Evolutionary conservation across 2,113 vertebrate species (phyloP).

Genomic region (Oncorhynchus gorbuscha): DNA sequence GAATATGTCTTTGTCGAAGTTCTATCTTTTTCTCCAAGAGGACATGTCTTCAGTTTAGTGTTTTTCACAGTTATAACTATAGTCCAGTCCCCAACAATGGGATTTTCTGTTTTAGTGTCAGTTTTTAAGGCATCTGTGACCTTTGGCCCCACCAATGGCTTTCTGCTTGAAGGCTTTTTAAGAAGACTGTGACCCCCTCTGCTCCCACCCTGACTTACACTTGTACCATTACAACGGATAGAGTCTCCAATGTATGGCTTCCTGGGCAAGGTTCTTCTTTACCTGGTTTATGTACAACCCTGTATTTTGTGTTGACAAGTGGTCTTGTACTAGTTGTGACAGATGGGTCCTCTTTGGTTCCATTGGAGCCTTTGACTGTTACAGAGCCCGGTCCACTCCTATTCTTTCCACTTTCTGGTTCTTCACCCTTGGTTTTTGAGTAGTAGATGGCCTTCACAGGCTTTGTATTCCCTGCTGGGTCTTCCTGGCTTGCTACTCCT

Average conservation of each 20-base stretch:
- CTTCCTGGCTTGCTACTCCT: constrained; percentile 1
- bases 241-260: constrained; percentile 24
- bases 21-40: not conserved
- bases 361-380: not conserved
- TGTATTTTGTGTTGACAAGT: constrained; percentile 19
- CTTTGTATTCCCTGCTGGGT: not conserved
- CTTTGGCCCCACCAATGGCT: constrained; percentile 12
- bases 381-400: not conserved
- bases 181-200: constrained; percentile 8
- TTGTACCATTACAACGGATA: constrained; percentile 44
- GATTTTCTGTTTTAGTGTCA: constrained; percentile 15
- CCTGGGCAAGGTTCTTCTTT: constrained; percentile 13
- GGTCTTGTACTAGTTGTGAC: not conserved
- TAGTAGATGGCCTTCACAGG: constrained; percentile 3
- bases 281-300: constrained; percentile 19
- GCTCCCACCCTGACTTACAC: constrained; percentile 14
- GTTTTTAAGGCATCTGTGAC: not conserved
- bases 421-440: not conserved
- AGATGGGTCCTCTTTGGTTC: constrained; percentile 1
- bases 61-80: constrained; percentile 4
- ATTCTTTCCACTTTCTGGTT: constrained; percentile 5
- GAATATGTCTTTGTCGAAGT: not conserved
- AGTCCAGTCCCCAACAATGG: constrained; percentile 6
- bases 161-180: constrained; percentile 19
- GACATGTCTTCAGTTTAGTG: not conserved